Conservation (phyloP, 2,797 vertebrate species). For the Pseudochromis fuscus region DNA sequence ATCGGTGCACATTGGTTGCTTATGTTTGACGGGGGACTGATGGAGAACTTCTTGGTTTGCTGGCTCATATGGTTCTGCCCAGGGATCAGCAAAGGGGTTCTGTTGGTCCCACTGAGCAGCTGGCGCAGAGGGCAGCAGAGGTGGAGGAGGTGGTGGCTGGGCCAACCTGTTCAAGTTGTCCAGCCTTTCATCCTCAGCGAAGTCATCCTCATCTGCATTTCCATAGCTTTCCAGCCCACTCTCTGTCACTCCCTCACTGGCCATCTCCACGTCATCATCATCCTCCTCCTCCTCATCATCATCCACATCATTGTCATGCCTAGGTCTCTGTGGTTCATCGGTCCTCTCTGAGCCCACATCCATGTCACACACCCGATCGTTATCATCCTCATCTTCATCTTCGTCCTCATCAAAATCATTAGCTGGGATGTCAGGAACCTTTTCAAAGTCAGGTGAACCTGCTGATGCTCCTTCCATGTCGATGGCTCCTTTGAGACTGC, state of each 20-base stretch:
- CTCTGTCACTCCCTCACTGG: slow-evolving; percentile 84
- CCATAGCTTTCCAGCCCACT: slow-evolving; percentile 85
- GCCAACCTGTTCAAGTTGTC: slow-evolving; percentile 85
- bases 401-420: slow-evolving; percentile 83
- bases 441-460: slow-evolving; percentile 86
- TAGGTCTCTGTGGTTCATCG: slow-evolving; percentile 72
- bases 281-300: slow-evolving; percentile 76
- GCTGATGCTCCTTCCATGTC: slow-evolving; percentile 85
- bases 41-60: slow-evolving; percentile 36
- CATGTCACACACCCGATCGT: slow-evolving; percentile 84
- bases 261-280: slow-evolving; percentile 86
- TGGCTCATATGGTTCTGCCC: slow-evolving; percentile 65
- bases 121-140: slow-evolving; percentile 69
- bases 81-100: slow-evolving; percentile 76
- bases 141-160: slow-evolving; percentile 69
- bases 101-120: slow-evolving; percentile 81
- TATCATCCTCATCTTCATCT: slow-evolving; percentile 70
- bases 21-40: slow-evolving; percentile 38
- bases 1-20: slow-evolving; percentile 22
- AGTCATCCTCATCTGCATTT: slow-evolving; percentile 84
- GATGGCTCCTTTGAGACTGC: slow-evolving; percentile 85
- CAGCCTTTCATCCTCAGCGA: slow-evolving; percentile 83
- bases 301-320: slow-evolving; percentile 78
- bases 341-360: slow-evolving; percentile 84
- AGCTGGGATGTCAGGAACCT: slow-evolving; percentile 82